Conservation (phyloP, 2,113 vertebrate species). For the Channa argus region DNA sequence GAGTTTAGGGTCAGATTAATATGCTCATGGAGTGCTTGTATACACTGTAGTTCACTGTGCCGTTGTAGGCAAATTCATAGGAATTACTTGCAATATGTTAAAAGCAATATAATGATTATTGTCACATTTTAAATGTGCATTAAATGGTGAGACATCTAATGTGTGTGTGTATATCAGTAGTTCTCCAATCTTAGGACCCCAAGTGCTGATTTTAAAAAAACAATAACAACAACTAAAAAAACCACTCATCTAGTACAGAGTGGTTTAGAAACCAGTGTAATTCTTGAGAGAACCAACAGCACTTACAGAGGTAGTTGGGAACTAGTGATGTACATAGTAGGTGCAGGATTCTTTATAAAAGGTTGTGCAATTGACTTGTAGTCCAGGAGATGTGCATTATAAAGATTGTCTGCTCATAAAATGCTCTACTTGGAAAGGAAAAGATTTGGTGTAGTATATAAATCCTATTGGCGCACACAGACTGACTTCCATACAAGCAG, state of each 20-base stretch:
- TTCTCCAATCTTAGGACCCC: conserved; percentile 58
- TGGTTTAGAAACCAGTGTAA: conserved; percentile 18
- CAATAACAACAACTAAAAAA: no score
- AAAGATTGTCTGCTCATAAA: conserved; percentile 55
- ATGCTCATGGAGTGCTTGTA: conserved; percentile 68
- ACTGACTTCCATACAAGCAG: conserved; percentile 43
- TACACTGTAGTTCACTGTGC: conserved; percentile 71
- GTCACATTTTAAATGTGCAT: conserved; percentile 70
- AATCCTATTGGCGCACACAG: conserved; percentile 42
- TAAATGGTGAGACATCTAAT: conserved; percentile 38
- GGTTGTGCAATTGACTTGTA: conserved; percentile 60
- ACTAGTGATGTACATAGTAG: conserved; percentile 41
- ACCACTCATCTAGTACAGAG: neutral
- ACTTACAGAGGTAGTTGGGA: conserved; percentile 40
- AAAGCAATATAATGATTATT: conserved; percentile 80
- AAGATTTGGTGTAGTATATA: conserved; percentile 51
- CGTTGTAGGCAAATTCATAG: conserved; percentile 70
- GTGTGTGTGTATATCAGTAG: conserved; percentile 44
- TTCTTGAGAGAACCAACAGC: conserved; percentile 2
- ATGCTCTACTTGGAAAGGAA: conserved; percentile 32
- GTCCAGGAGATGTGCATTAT: conserved; percentile 47
- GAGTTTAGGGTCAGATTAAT: conserved; percentile 49
- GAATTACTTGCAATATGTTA: conserved; percentile 80
- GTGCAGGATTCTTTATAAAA: conserved; percentile 64
- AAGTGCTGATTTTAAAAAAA: conserved; percentile 34